Percentiles rank a stretch among this genome's conserved stretches.
Conservation (phyloP, 64 coral and sea anemone genomes). For the Catalaphyllia jardinei region DNA sequence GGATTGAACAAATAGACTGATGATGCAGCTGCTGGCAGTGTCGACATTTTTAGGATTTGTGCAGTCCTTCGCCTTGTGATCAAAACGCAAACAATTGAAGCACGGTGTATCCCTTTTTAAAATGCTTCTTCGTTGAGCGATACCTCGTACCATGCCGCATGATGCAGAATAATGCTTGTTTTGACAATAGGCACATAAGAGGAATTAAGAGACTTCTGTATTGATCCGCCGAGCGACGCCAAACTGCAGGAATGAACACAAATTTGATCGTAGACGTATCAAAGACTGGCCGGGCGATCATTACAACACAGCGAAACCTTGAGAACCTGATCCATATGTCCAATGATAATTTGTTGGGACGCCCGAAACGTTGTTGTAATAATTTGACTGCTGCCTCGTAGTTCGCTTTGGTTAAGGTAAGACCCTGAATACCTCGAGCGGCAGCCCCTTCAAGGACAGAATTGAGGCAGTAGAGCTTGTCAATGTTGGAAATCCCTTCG, state of each 20-base stretch:
- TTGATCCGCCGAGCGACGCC: conserved; percentile 4
- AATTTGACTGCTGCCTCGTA: conserved; percentile 26
- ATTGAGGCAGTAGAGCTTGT: background rate
- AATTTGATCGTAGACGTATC: conserved; percentile 42
- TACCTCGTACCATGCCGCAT: background rate
- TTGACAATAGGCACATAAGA: background rate
- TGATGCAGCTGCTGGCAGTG: conserved; percentile 20
- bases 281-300: conserved; percentile 4
- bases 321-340: background rate
- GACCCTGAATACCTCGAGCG: conserved; percentile 13
- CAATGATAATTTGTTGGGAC: conserved; percentile 33
- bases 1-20: conserved; percentile 25
- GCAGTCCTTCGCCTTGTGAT: background rate
- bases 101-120: conserved; percentile 5
- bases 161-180: conserved; percentile 21
- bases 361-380: conserved; percentile 14
- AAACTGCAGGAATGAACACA: conserved; percentile 24
- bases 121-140: background rate
- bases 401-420: conserved; percentile 18
- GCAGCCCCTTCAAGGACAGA: too few species aligned
- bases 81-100: conserved; percentile 15
- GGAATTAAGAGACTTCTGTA: too few species aligned
- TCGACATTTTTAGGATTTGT: conserved; percentile 7
- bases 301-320: background rate
- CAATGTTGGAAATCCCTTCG: background rate